Evolutionary conservation across 92 coral and sea anemone genomes (phyloP).

Genomic region (Muricea muricata): DNA sequence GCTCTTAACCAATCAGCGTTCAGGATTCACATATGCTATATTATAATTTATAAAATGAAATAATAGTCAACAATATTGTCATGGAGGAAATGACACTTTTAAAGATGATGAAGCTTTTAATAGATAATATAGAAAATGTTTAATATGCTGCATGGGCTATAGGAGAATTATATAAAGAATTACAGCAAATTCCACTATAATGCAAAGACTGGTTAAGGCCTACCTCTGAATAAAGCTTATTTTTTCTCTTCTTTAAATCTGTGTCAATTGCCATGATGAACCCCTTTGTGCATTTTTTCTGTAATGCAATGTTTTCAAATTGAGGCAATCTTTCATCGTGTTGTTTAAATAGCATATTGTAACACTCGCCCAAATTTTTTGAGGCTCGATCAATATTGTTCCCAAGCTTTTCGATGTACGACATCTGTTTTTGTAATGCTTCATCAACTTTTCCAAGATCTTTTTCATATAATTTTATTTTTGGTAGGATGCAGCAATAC

Average conservation of each 20-base stretch:
- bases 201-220: too few relatives aligned
- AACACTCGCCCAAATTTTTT: slow-evolving; percentile 65
- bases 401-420: slow-evolving; percentile 68
- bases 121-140: too few relatives aligned
- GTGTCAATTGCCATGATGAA: slow-evolving; percentile 69
- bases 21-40: too few relatives aligned
- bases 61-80: too few relatives aligned
- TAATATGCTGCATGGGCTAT: too few relatives aligned
- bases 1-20: too few relatives aligned
- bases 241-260: slow-evolving; percentile 76
- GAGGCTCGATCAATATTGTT: slow-evolving; percentile 53
- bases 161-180: too few relatives aligned
- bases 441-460: slow-evolving; percentile 74
- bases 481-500: slow-evolving; percentile 94
- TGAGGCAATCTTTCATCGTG: slow-evolving; percentile 75
- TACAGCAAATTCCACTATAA: too few relatives aligned
- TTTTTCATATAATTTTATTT: slow-evolving; percentile 70
- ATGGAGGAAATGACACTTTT: too few relatives aligned
- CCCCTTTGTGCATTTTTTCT: slow-evolving; percentile 68
- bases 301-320: slow-evolving; percentile 64
- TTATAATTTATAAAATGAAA: too few relatives aligned
- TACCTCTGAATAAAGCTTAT: slow-evolving; percentile 62
- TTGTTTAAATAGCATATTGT: slow-evolving; percentile 65
- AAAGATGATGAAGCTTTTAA: too few relatives aligned
- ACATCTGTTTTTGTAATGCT: slow-evolving; percentile 72